phyloP scores from a whole-genome alignment of 2,888 invertebrate species.

The Epinotia demarniana region DNA sequence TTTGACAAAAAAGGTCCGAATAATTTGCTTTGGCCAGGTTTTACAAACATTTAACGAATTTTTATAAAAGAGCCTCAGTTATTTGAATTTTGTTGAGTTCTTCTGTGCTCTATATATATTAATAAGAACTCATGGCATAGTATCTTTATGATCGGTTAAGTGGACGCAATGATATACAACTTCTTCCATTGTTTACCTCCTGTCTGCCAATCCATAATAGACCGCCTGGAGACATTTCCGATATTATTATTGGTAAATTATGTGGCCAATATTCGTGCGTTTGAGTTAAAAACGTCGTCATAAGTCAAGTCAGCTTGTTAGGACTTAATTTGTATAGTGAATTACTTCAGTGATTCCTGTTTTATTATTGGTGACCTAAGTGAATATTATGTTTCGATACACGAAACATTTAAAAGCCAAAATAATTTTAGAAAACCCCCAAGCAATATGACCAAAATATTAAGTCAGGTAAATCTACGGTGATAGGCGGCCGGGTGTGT shows the following conservation, averaged over 20 bases:
- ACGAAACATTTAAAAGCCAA: background rate
- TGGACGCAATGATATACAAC: no score
- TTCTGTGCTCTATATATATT: no score
- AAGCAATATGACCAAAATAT: slow-evolving; percentile 20
- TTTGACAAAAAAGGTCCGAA: slow-evolving; percentile 32
- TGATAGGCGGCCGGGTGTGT: slow-evolving; percentile 26
- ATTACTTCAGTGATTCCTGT: background rate
- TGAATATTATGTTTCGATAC: background rate
- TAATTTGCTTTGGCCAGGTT: slow-evolving; percentile 21
- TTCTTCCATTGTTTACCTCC: no score
- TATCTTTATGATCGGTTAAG: no score
- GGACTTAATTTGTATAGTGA: background rate
- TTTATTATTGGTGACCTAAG: background rate
- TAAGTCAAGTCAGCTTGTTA: background rate
- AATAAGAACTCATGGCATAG: no score
- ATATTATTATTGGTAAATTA: background rate
- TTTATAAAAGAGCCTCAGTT: no score
- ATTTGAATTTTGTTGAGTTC: no score
- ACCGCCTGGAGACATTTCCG: background rate
- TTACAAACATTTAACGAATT: no score
- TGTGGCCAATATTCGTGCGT: background rate
- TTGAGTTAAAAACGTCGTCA: background rate
- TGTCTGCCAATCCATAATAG: no score
- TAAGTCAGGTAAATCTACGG: slow-evolving; percentile 32
- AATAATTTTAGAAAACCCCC: background rate